phyloP scores from a whole-genome alignment of 2,113 vertebrate genomes.

The Pelmatolapia mariae region DNA sequence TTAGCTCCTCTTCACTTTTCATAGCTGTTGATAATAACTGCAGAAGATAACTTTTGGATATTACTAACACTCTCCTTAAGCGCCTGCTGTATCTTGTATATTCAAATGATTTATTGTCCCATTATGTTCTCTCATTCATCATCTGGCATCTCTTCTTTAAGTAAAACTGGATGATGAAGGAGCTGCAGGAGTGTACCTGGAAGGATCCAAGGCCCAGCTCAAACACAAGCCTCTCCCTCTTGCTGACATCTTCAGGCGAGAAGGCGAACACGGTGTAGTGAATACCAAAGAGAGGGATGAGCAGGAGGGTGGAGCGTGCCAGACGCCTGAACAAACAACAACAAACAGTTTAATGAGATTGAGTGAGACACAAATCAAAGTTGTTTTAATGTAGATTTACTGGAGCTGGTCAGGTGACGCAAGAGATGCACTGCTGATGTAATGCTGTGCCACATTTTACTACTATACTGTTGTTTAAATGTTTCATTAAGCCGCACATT shows the following conservation, averaged over 20 bases:
- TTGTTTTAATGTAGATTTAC: background rate
- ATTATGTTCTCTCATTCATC: background rate
- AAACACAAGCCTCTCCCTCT: constrained; percentile 92
- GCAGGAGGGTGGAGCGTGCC: constrained; percentile 92
- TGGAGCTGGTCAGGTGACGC: background rate
- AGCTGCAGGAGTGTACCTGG: constrained; percentile 75
- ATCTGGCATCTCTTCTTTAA: background rate
- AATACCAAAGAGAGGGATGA: constrained; percentile 96
- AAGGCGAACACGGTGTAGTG: constrained; percentile 99
- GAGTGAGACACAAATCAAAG: background rate
- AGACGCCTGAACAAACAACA: constrained; percentile 76
- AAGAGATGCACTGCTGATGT: background rate
- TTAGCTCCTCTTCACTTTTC: background rate
- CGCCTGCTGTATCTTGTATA: background rate
- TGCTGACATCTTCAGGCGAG: constrained; percentile 95
- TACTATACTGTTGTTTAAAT: background rate
- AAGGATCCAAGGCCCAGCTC: constrained; percentile 96
- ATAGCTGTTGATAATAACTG: background rate
- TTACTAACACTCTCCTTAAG: background rate
- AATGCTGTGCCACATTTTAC: background rate
- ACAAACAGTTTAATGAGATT: constrained; percentile 41
- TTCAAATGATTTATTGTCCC: background rate
- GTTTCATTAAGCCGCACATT: background rate
- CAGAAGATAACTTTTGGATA: background rate
- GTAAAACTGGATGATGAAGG: background rate